These are phyloP conservation scores for Hyposoter didymator DNA, from an alignment of 2,888 invertebrate species.

Conservation along the genomic window DNA sequence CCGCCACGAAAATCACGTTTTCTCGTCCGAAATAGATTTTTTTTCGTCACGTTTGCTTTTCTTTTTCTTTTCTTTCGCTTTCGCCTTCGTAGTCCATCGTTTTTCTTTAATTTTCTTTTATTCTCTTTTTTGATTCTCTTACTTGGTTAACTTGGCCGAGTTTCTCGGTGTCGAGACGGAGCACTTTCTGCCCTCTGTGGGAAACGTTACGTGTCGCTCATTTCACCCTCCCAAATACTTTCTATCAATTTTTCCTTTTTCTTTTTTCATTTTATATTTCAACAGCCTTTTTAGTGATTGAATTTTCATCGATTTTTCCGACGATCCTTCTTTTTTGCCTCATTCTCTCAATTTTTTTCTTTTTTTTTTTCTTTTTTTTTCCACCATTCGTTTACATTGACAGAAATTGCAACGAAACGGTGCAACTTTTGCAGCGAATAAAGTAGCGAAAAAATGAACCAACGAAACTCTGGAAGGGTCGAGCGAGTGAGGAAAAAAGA, in stretches of 20 bases:
- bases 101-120: neutral
- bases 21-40: neutral
- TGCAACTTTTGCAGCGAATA: neutral
- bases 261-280: neutral
- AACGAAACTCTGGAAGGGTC: neutral
- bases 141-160: conserved; percentile 45
- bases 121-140: conserved; percentile 2
- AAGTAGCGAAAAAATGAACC: neutral
- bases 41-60: conserved; percentile 9
- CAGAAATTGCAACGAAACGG: neutral
- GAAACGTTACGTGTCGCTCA: conserved; percentile 58
- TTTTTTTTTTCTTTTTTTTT: neutral
- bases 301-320: neutral
- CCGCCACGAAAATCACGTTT: neutral
- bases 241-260: conserved; percentile 3
- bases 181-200: conserved; percentile 63
- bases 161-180: conserved; percentile 61
- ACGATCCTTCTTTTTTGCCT: neutral
- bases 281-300: neutral
- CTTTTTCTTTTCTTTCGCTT: neutral
- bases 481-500: neutral
- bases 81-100: neutral
- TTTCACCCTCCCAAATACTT: conserved; percentile 30
- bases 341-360: neutral
- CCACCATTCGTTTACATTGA: neutral